Percentiles rank a stretch among this genome's conserved stretches.
Evolutionary conservation across 2,113 vertebrate species (phyloP).

Genomic region (Casuarius casuarius): DNA sequence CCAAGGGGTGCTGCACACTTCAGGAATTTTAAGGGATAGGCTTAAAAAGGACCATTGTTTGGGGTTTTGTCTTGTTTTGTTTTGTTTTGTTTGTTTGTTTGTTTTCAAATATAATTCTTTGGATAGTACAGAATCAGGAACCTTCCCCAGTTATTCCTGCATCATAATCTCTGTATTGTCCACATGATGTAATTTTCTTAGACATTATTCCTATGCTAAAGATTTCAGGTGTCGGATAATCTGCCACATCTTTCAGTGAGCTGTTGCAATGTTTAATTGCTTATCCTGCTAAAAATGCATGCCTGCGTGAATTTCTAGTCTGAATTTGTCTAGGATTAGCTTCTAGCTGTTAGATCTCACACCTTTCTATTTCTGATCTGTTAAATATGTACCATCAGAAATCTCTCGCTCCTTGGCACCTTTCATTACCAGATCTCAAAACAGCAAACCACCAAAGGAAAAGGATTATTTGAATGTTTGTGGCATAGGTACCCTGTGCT

Average conservation of each 20-base stretch:
- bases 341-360: conserved; percentile 10
- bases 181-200: neutral
- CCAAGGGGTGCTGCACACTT: neutral
- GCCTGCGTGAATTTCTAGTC: neutral
- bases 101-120: neutral
- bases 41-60: neutral
- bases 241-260: neutral
- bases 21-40: neutral
- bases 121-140: neutral
- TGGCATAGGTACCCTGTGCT: neutral
- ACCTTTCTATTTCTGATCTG: neutral
- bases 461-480: neutral
- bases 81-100: neutral
- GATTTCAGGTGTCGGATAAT: neutral
- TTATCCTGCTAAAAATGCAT: neutral
- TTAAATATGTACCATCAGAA: neutral
- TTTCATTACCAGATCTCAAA: neutral
- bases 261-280: neutral
- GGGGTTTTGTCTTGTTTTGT: too few relatives aligned
- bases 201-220: neutral
- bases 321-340: conserved; percentile 19
- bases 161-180: neutral
- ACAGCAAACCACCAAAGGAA: neutral
- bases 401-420: neutral
- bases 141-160: neutral